These are phyloP conservation scores for Acrossocheilus fasciatus DNA, from an alignment of 2,797 vertebrate genomes.

Conservation along the genomic window DNA sequence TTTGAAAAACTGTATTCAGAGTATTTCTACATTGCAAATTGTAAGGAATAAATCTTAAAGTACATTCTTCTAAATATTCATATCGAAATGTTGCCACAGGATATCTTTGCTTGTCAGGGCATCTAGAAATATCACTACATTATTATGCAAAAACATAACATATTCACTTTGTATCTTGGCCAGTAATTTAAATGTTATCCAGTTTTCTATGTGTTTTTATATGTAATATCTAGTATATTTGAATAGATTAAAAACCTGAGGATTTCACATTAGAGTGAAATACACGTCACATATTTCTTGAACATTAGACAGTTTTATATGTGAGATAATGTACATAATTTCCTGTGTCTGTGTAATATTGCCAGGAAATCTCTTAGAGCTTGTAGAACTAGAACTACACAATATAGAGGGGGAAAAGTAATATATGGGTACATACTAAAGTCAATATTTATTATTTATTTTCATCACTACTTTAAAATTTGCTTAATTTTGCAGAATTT, in stretches of 20 bases:
- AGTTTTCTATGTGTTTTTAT: conserved; percentile 69
- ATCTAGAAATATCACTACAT: background rate
- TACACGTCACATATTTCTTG: conserved; percentile 38
- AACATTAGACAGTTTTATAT: conserved; percentile 59
- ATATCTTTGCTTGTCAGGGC: background rate
- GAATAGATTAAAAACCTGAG: conserved; percentile 43
- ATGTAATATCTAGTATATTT: conserved; percentile 72
- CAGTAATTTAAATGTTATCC: conserved; percentile 64
- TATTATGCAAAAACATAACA: background rate
- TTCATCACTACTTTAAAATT: background rate
- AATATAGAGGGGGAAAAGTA: background rate
- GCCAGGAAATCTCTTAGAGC: background rate
- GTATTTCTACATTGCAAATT: background rate
- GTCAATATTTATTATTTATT: background rate
- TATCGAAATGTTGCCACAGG: background rate
- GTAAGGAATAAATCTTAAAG: background rate
- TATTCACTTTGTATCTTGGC: conserved; percentile 27
- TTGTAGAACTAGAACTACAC: background rate
- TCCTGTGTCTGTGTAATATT: conserved; percentile 59
- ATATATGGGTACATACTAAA: background rate
- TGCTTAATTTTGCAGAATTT: background rate
- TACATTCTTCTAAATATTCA: background rate
- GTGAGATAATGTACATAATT: conserved; percentile 65
- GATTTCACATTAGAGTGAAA: conserved; percentile 46
- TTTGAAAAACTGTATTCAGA: background rate